Evolutionary conservation across 2,888 invertebrate genomes (phyloP), one percentile per base, ranked within the genome.

Genomic region (Anodontia alba): DNA sequence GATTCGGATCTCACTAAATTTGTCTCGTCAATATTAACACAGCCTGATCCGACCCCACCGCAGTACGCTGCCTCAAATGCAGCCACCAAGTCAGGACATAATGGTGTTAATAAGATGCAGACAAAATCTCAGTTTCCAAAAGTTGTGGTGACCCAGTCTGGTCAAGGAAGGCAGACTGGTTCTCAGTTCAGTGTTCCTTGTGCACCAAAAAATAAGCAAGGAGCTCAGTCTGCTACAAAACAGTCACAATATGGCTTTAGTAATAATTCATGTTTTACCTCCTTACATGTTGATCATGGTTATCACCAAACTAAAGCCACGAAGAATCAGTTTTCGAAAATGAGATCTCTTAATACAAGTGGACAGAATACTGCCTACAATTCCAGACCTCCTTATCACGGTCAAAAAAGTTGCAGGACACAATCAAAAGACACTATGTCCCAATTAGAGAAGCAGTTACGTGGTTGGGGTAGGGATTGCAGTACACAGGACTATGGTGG

Each of bases 271-370:
- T 20, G 29, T 15, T 38, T 69, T 38, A 69, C 38, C 69, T 46
- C 69, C 7, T 46, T 46, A 69, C 69, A 69, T 69, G 46, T 43
- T 29, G 69, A 69, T 69, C 69, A 69, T 29, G 69, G 69, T 29
- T 69, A 69, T 69, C 69, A 69, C 42, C 69, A 69, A 29, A 69
- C 62, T n/a, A 62, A 62, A 33, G 46, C 3, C 5, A 62, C 31
- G 1, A 62, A 62, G 23, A 62, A 62, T 20, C 62, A 62, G 62
- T 33, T 62, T 62, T 33, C 33, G 12, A 62, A 62, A 62, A 33
- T 62, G 31, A 20, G 62, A 62, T 62, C 62, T 62, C 62, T 33
- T 17, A 54, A 54, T 26, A 33, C 33, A 15, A 62, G 29, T 33
- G 62, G 62, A 62, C 62, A 62, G 33, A 62, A 29, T 12, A 57